Evolutionary conservation across 1,140 invertebrate species (phyloP).

Genomic region (Oryctes rhinoceros): DNA sequence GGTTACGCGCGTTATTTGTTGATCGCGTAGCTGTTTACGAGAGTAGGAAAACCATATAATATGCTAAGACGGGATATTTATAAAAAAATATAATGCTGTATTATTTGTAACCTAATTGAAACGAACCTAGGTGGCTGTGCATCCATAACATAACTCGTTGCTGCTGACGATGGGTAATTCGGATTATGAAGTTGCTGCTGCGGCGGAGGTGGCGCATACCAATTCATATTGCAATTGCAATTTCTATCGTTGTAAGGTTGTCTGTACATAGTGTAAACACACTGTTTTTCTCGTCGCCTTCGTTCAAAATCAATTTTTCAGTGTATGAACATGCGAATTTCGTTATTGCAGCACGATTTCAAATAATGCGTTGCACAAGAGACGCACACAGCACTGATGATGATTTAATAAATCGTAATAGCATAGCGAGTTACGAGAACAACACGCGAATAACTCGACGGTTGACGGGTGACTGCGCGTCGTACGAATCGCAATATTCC

Average conservation of each 20-base stretch:
- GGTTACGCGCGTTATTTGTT: constrained; percentile 35
- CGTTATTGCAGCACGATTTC: not conserved
- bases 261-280: constrained; percentile 22
- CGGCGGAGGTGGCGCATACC: constrained; percentile 48
- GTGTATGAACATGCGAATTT: not conserved
- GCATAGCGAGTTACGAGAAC: constrained; percentile 24
- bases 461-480: constrained; percentile 41
- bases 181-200: constrained; percentile 31
- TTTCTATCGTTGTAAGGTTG: constrained; percentile 21
- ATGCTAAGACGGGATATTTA: not conserved
- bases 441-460: constrained; percentile 40
- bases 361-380: constrained; percentile 27
- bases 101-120: constrained; percentile 35
- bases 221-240: constrained; percentile 44
- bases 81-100: constrained; percentile 2
- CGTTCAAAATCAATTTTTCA: not conserved
- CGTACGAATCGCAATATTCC: constrained; percentile 33
- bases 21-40: constrained; percentile 31
- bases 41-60: constrained; percentile 15
- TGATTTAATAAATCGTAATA: constrained; percentile 33
- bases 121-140: constrained; percentile 51
- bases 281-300: not conserved
- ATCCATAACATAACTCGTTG: constrained; percentile 45
- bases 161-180: constrained; percentile 42
- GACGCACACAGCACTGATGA: constrained; percentile 12